Conservation (phyloP, 2,888 invertebrate genomes). For the Sphecodes monilicornis region DNA sequence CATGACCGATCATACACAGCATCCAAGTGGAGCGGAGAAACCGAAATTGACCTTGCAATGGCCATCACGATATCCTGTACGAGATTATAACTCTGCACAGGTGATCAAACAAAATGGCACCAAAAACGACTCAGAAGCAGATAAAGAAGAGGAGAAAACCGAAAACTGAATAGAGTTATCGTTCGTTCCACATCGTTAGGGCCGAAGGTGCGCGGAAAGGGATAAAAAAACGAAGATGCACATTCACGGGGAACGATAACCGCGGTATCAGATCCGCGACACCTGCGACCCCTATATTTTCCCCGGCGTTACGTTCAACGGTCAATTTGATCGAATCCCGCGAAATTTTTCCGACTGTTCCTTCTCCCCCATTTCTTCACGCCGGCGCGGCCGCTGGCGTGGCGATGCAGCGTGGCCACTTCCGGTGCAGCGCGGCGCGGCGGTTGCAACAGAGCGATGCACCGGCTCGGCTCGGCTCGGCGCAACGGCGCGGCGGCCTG, state of each 20-base stretch:
- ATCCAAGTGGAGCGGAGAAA: not conserved
- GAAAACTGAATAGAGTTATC: slow-evolving; percentile 10
- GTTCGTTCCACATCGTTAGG: not conserved
- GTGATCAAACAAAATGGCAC: not conserved
- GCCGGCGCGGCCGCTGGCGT: slow-evolving; percentile 23
- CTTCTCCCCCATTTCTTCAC: slow-evolving; percentile 26
- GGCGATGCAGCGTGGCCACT: slow-evolving; percentile 59
- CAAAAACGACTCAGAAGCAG: not conserved
- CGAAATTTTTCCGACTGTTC: slow-evolving; percentile 48
- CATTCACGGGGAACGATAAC: not conserved
- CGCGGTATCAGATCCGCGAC: slow-evolving; percentile 25
- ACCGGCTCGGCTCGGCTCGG: not conserved
- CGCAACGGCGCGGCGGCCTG: not conserved
- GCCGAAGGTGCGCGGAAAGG: not conserved
- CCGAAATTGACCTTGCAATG: not conserved
- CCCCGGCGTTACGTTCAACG: slow-evolving; percentile 22
- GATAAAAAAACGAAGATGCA: not conserved
- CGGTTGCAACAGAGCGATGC: slow-evolving; percentile 51
- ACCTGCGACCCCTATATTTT: slow-evolving; percentile 33
- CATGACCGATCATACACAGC: not conserved
- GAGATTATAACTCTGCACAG: not conserved
- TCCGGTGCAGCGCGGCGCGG: slow-evolving; percentile 59
- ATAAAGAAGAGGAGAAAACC: not conserved
- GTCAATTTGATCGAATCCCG: slow-evolving; percentile 55
- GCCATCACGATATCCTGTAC: not conserved